A percentile compares a stretch with the other conserved stretches of the same genome.
Conservation (phyloP, 2,888 invertebrate species). For the Agelastica alni region DNA sequence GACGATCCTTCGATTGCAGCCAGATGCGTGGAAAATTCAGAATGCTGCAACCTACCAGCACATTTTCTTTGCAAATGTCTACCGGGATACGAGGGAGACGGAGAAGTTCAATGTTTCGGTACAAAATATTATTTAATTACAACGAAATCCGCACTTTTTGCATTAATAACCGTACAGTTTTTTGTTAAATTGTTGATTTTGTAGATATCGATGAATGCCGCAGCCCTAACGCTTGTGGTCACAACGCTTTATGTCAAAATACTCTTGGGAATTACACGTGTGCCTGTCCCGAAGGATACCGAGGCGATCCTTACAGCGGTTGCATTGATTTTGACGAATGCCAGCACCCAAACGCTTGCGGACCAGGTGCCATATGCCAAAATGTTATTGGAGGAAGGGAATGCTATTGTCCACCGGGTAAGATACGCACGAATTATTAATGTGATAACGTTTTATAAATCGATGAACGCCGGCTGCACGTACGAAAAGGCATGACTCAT, state of each 20-base stretch:
- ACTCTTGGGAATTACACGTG: conserved; percentile 87
- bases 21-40: conserved; percentile 87
- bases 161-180: too few species aligned
- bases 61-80: conserved; percentile 94
- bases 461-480: too few species aligned
- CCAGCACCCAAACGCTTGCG: conserved; percentile 71
- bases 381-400: conserved; percentile 80
- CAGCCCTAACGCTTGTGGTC: conserved; percentile 79
- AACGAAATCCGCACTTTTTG: too few species aligned
- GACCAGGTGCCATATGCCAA: conserved; percentile 76
- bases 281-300: conserved; percentile 78
- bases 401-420: conserved; percentile 79
- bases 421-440: too few species aligned
- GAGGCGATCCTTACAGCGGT: conserved; percentile 79
- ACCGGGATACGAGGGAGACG: conserved; percentile 88
- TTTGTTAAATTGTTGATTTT: too few species aligned
- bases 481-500: too few species aligned
- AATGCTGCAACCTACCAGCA: conserved; percentile 92
- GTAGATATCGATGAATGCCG: conserved; percentile 90
- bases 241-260: conserved; percentile 80
- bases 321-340: conserved; percentile 88
- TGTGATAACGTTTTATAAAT: too few species aligned
- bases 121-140: conserved; percentile 35
- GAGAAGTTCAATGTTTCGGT: conserved; percentile 85
- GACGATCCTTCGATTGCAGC: conserved; percentile 81